phyloP scores from a whole-genome alignment of 1,140 invertebrate genomes.

The Mizuhopecten yessoensis region DNA sequence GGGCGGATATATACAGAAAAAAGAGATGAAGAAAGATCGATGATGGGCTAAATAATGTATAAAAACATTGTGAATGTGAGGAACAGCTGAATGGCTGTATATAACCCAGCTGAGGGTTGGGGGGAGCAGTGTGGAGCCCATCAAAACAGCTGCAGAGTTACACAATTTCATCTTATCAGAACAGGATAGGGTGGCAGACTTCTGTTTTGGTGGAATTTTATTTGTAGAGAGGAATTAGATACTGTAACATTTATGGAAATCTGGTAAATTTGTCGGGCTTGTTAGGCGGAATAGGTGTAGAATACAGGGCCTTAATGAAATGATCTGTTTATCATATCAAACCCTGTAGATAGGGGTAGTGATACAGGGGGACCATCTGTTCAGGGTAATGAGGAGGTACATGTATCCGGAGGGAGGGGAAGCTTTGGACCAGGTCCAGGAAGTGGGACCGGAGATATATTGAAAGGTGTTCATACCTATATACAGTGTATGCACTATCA shows the following conservation, averaged over 20 bases:
- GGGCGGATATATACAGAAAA: too few relatives aligned
- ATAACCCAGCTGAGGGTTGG: background rate
- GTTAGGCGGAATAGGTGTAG: conserved; percentile 23
- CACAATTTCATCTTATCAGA: conserved; percentile 39
- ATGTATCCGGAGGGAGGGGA: background rate
- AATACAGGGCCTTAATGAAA: conserved; percentile 26
- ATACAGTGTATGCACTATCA: conserved; percentile 34
- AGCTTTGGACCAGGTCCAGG: background rate
- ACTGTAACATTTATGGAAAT: conserved; percentile 35
- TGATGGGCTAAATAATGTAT: conserved; percentile 17
- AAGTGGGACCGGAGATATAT: background rate
- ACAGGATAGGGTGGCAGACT: conserved; percentile 23
- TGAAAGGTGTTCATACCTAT: conserved; percentile 4
- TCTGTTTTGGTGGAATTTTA: conserved; percentile 33
- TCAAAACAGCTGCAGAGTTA: conserved; percentile 33
- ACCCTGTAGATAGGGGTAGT: conserved; percentile 17
- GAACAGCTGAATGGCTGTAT: conserved; percentile 32
- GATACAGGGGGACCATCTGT: conserved; percentile 31
- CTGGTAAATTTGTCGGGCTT: conserved; percentile 32
- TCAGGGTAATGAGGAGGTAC: background rate
- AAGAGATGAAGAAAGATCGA: background rate
- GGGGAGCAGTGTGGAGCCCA: background rate
- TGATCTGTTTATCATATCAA: conserved; percentile 35
- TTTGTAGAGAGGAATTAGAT: conserved; percentile 29
- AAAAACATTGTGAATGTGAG: conserved; percentile 4